A percentile compares a stretch with the other conserved stretches of the same genome.
These are phyloP conservation scores for Ligdia adustata DNA, from an alignment of 2,888 invertebrate species.

Conservation along the genomic window DNA sequence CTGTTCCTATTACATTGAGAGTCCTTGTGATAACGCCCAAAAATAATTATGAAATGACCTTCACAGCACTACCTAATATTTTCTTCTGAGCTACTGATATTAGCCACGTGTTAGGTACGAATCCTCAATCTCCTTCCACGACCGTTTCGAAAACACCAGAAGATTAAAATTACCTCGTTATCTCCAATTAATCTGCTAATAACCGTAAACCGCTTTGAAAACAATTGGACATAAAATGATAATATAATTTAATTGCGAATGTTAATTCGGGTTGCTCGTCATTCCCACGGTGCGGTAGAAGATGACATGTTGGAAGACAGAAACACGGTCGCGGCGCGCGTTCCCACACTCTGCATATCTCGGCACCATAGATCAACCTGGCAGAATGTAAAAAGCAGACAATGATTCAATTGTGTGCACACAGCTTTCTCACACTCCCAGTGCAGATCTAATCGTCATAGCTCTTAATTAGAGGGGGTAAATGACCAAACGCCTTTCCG, in stretches of 20 bases:
- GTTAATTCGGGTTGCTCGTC: slow-evolving; percentile 51
- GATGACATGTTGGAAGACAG: slow-evolving; percentile 76
- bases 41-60: too few relatives aligned
- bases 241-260: slow-evolving; percentile 52
- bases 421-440: slow-evolving; percentile 79
- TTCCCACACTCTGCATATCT: slow-evolving; percentile 84
- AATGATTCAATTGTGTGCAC: slow-evolving; percentile 82
- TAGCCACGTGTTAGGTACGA: neutral
- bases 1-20: too few relatives aligned
- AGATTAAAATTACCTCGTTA: slow-evolving; percentile 28
- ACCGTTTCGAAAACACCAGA: slow-evolving; percentile 25
- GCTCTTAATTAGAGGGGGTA: slow-evolving; percentile 78
- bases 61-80: too few relatives aligned
- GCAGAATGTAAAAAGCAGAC: slow-evolving; percentile 78
- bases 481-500: slow-evolving; percentile 73
- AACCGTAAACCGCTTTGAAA: slow-evolving; percentile 35
- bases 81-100: too few relatives aligned
- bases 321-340: slow-evolving; percentile 62
- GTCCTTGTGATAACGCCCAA: too few relatives aligned
- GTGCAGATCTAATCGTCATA: slow-evolving; percentile 71
- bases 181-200: slow-evolving; percentile 30
- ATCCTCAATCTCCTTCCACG: slow-evolving; percentile 9
- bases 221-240: slow-evolving; percentile 56
- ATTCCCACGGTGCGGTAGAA: slow-evolving; percentile 66
- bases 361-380: slow-evolving; percentile 79